Evolutionary conservation across 2,888 invertebrate genomes (phyloP).

Genomic region (Drosophila dives): DNA sequence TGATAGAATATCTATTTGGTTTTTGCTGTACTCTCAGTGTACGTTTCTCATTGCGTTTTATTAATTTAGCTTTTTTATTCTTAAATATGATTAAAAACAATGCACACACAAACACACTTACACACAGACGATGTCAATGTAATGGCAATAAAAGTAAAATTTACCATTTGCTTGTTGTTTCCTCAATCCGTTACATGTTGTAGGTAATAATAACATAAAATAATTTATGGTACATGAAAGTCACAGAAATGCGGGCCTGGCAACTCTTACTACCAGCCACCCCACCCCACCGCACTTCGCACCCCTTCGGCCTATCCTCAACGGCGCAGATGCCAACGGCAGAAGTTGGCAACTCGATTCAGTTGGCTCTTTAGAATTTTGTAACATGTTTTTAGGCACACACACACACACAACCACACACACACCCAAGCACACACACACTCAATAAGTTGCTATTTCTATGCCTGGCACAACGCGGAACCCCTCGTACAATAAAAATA

Average conservation of each 20-base stretch:
- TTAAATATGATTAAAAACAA: slow-evolving; percentile 12
- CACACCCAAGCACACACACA: slow-evolving; percentile 12
- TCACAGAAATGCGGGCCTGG: slow-evolving; percentile 73
- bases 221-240: slow-evolving; percentile 80
- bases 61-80: slow-evolving; percentile 12
- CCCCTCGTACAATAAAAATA: slow-evolving; percentile 1
- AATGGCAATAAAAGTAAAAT: slow-evolving; percentile 66
- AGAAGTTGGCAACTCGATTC: slow-evolving; percentile 25
- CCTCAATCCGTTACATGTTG: slow-evolving; percentile 37
- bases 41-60: slow-evolving; percentile 18
- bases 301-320: not conserved
- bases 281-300: not conserved
- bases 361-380: slow-evolving; percentile 66
- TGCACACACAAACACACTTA: slow-evolving; percentile 1
- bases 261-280: slow-evolving; percentile 12
- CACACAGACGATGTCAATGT: slow-evolving; percentile 43
- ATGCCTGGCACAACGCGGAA: slow-evolving; percentile 34
- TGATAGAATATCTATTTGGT: slow-evolving; percentile 10
- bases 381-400: slow-evolving; percentile 55
- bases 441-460: slow-evolving; percentile 52
- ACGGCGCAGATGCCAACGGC: slow-evolving; percentile 42
- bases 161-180: slow-evolving; percentile 61
- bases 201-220: slow-evolving; percentile 77
- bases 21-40: slow-evolving; percentile 9
- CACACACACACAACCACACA: slow-evolving; percentile 24